Evolutionary conservation across 2,888 invertebrate species (phyloP), one percentile per base, ranked within the genome.

Genomic region (Agrilus cyanescens): DNA sequence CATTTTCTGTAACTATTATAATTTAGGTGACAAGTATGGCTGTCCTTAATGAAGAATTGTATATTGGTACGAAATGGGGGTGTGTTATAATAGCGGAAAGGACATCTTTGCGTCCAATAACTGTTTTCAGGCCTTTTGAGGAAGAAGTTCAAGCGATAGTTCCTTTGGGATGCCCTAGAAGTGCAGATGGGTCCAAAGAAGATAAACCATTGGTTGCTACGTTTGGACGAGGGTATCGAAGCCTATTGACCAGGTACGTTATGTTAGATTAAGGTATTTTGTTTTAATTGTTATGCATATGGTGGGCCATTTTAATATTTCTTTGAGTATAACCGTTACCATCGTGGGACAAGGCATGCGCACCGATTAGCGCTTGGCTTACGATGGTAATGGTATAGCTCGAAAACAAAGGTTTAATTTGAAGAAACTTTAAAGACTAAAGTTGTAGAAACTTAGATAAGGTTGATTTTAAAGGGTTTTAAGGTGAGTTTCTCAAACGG

Each of bases 11-110:
- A 6, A 12, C 15, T 37, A 37, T 36, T 40, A 12, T 45, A n/a
- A 18, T 35, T 36, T 33, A 85, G 78, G 83, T 88, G 46, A 77
- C 82, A 49, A 76, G 83, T 54, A 63, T 88, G 56, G 75, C 79
- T 38, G 73, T 78, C 29, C 67, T 82, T 41, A 75, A 76, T 29
- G 74, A 76, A 25, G 80, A 82, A 56, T 69, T 95, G 32, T 91
- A 89, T 64, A 82, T 90, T 47, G 96, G 96, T 36, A 96, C 96
- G 1, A 89, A 90, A 6, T 88, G 90, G 85, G 97, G 97, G 16
- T 91, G 93, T 62, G 70, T 97, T 36, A 84, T 96, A 40, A 85
- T 95, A 5, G 88, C 90, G 0, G 91, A 93, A 62, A 77, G 82
- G 13, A 71, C 73, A 43, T 76, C 83, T 0, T 72, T 95, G 53